Evolutionary conservation across 1,140 invertebrate genomes (phyloP), one percentile per base, ranked within the genome.

Genomic region (Brachionus asplanchnoidis): DNA sequence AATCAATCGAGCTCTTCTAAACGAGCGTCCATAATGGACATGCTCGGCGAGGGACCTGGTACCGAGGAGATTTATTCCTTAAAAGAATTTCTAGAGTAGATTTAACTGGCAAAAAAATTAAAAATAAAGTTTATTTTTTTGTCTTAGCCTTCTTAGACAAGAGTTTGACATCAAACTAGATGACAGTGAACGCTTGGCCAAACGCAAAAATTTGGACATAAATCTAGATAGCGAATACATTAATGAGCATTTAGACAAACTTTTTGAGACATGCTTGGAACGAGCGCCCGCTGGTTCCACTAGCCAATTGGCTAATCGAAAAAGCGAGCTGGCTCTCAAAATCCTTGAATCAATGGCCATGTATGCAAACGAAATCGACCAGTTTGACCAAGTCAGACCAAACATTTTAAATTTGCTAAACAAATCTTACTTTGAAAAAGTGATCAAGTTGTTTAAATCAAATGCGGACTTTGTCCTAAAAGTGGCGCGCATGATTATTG

Each of bases 1-100:
- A 73, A 73, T 73, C 68, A 73, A 73, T n/a, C 68, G 68, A 73
- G 40, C 36, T 20, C 68, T 73, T 73, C 32, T 3, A 73, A 73
- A 42, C 68, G 36, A 40, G 40, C 68, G 6, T 73, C 68, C 68
- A 73, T 73, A 40, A 20, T 40, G 68, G 36, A 73, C 68, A 73
- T 73, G 68, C n/a, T 73, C 0, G 42, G n/a, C 17, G 68, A 73
- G 9, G 68, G 68, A 42, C 68, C 68, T 12, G 32, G n/a, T 11
- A 42, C 0, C 36, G 68, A 73, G 20, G 68, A 73, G 7, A 14
- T 73, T 17, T 40, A 73, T n/a, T 40, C 32, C 3, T 40, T 73
- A 42, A 73, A 73, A 17, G 68, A 73, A n/a, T 73, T 73, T n/a
- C 68, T 73, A 7, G 68, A 73, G 68, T 73, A 73, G 1, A 6